Conservation (phyloP, 1,140 invertebrate genomes). For the Octopus bimaculoides region DNA sequence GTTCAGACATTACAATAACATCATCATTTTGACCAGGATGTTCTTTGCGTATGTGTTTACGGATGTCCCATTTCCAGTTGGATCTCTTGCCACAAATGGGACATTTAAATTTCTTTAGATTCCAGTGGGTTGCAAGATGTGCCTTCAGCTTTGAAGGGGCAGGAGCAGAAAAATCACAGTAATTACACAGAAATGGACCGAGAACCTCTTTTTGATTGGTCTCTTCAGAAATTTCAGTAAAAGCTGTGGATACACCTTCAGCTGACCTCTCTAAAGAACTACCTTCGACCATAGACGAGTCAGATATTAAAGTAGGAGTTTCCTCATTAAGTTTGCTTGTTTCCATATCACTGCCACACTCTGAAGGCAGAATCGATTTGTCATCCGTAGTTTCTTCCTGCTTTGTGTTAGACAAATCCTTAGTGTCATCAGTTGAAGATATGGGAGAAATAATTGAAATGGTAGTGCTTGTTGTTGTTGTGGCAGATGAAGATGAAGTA, state of each 20-base stretch:
- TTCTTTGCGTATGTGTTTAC: constrained; percentile 53
- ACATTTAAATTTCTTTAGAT: constrained; percentile 54
- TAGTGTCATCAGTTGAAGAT: neutral
- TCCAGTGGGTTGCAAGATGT: constrained; percentile 51
- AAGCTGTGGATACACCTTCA: neutral
- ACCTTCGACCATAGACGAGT: too few relatives aligned
- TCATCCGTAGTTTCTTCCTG: neutral
- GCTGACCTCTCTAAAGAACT: neutral
- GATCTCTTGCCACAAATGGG: constrained; percentile 49
- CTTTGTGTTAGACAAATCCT: neutral
- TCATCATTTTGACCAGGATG: constrained; percentile 42
- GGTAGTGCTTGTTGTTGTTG: neutral
- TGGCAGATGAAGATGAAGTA: neutral
- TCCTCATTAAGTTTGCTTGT: neutral
- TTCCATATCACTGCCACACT: neutral
- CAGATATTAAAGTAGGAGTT: neutral
- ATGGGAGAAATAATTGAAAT: neutral
- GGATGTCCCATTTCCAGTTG: constrained; percentile 57
- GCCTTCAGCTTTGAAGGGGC: constrained; percentile 48
- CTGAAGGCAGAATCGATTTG: neutral
- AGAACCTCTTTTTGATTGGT: constrained; percentile 9
- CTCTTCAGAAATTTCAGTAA: neutral
- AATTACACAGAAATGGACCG: constrained; percentile 40
- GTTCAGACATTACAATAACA: constrained; percentile 45
- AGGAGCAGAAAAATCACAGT: constrained; percentile 46